Conservation (phyloP, 2,797 vertebrate species). For the Lophius americanus region DNA sequence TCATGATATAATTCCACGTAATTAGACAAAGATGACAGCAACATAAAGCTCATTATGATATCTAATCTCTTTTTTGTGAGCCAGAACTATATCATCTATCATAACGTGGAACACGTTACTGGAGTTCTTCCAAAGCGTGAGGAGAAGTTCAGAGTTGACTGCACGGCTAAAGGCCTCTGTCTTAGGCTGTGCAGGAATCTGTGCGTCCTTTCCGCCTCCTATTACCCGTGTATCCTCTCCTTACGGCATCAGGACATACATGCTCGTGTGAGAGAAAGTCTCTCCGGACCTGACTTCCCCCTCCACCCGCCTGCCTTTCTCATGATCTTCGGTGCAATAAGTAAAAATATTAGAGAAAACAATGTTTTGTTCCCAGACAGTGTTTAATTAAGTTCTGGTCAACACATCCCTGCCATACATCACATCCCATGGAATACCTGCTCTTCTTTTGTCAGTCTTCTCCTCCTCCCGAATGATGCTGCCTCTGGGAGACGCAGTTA, state of each 20-base stretch:
- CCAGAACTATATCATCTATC: constrained; percentile 52
- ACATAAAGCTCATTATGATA: constrained; percentile 71
- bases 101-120: constrained; percentile 55
- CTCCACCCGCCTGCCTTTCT: constrained; percentile 54
- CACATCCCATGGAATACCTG: constrained; percentile 54
- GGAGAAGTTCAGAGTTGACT: constrained; percentile 49
- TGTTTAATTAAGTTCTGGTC: constrained; percentile 77
- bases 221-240: constrained; percentile 59
- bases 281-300: constrained; percentile 26
- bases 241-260: constrained; percentile 66
- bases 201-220: constrained; percentile 49
- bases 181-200: constrained; percentile 63
- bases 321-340: constrained; percentile 55
- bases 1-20: constrained; percentile 77
- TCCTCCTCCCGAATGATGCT: constrained; percentile 69
- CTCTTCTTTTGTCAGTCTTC: constrained; percentile 71
- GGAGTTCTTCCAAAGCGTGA: constrained; percentile 50
- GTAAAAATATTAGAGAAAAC: constrained; percentile 65
- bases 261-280: background rate
- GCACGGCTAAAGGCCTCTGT: constrained; percentile 45
- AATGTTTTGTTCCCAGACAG: constrained; percentile 48
- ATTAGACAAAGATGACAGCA: constrained; percentile 77
- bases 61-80: constrained; percentile 72
- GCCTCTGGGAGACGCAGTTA: constrained; percentile 79
- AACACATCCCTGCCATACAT: constrained; percentile 66